Conservation (phyloP, 2,797 vertebrate species). For the Neostethus bicornis region DNA sequence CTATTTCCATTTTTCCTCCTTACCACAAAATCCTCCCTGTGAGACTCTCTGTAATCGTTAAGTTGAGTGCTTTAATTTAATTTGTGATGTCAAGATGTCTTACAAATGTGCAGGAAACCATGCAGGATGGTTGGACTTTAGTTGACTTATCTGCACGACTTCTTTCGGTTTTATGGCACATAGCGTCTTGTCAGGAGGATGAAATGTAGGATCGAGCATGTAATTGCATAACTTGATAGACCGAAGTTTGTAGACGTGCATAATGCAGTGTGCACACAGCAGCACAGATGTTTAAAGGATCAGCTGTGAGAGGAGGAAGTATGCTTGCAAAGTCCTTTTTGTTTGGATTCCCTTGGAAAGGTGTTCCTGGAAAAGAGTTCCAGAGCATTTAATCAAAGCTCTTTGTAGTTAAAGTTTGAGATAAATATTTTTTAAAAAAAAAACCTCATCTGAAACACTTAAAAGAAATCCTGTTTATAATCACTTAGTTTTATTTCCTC, state of each 20-base stretch:
- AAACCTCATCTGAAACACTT: no score
- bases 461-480: no score
- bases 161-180: conserved; percentile 13
- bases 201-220: conserved; percentile 22
- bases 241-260: conserved; percentile 15
- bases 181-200: conserved; percentile 36
- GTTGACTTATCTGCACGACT: conserved; percentile 6
- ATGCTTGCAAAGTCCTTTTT: conserved; percentile 50
- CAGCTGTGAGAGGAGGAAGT: conserved; percentile 50
- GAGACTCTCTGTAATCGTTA: conserved; percentile 38
- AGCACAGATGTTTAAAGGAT: conserved; percentile 58
- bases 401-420: conserved; percentile 4
- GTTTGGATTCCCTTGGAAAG: conserved; percentile 41
- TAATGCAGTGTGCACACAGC: conserved; percentile 13
- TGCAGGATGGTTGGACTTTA: conserved; percentile 3
- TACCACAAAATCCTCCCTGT: conserved; percentile 30
- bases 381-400: conserved; percentile 29
- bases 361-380: conserved; percentile 49
- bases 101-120: conserved; percentile 5
- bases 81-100: conserved; percentile 16
- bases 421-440: no score
- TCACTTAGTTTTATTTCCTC: no score
- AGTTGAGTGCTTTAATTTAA: conserved; percentile 22
- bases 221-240: conserved; percentile 7
- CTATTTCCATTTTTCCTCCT: conserved; percentile 18